These are phyloP conservation scores for Atta cephalotes DNA, from an alignment of 1,140 invertebrate genomes.

Conservation along the genomic window DNA sequence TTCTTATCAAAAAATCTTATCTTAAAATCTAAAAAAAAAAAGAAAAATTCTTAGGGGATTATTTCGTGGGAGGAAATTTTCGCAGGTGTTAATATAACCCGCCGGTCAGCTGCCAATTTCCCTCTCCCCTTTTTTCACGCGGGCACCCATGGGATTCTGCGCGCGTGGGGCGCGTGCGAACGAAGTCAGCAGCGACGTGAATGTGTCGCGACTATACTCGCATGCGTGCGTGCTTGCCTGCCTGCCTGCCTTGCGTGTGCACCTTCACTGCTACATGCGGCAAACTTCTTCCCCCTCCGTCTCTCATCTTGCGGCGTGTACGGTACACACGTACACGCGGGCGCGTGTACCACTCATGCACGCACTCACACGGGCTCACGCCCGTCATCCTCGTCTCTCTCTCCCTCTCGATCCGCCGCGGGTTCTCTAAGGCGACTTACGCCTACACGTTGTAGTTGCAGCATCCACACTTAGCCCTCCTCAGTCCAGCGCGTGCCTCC, in stretches of 20 bases:
- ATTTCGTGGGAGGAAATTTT: neutral
- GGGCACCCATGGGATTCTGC: constrained; percentile 3
- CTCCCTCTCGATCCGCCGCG: constrained; percentile 69
- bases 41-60: neutral
- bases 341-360: constrained; percentile 1
- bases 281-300: constrained; percentile 73
- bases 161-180: constrained; percentile 46
- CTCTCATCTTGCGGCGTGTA: constrained; percentile 51
- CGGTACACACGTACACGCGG: constrained; percentile 8
- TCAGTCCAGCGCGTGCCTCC: constrained; percentile 86
- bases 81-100: neutral
- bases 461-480: constrained; percentile 85
- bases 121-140: neutral
- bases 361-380: neutral
- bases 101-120: neutral
- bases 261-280: constrained; percentile 56
- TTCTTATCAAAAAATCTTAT: neutral
- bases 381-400: constrained; percentile 51
- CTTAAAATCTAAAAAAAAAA: neutral
- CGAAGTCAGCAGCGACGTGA: neutral
- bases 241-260: constrained; percentile 66
- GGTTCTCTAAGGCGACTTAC: constrained; percentile 82
- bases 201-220: neutral
- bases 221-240: neutral
- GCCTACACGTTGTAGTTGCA: constrained; percentile 85